Conservation (phyloP, 2,113 vertebrate genomes). For the Nyctereutes procyonoides region DNA sequence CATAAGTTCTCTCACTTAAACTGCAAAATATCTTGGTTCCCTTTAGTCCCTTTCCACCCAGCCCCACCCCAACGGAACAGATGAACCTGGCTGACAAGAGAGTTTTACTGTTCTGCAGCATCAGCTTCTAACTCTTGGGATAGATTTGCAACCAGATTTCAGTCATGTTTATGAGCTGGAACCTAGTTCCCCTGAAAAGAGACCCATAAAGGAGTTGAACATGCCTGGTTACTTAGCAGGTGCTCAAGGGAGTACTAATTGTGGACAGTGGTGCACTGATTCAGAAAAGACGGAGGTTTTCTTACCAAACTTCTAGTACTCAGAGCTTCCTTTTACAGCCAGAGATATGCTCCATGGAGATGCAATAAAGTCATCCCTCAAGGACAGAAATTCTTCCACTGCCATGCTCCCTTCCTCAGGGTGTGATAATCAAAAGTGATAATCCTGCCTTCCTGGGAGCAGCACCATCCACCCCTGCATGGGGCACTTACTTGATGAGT, state of each 20-base stretch:
- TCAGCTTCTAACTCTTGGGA: neutral
- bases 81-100: neutral
- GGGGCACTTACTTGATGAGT: neutral
- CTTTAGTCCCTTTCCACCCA: neutral
- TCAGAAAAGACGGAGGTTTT: neutral
- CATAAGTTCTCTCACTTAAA: conserved; percentile 7
- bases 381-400: neutral
- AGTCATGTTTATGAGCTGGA: conserved; percentile 5
- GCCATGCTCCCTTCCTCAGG: neutral
- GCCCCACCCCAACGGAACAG: neutral
- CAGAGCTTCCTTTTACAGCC: neutral
- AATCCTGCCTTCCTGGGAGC: neutral
- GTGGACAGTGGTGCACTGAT: neutral
- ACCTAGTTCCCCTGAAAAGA: conserved; percentile 20
- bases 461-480: neutral
- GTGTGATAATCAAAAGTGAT: neutral
- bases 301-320: neutral
- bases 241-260: neutral
- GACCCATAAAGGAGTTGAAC: neutral
- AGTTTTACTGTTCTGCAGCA: neutral
- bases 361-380: neutral
- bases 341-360: neutral
- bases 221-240: neutral
- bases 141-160: neutral
- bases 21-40: neutral